phyloP scores from a whole-genome alignment of 2,797 vertebrate species.

The Smutsia temminckii region DNA sequence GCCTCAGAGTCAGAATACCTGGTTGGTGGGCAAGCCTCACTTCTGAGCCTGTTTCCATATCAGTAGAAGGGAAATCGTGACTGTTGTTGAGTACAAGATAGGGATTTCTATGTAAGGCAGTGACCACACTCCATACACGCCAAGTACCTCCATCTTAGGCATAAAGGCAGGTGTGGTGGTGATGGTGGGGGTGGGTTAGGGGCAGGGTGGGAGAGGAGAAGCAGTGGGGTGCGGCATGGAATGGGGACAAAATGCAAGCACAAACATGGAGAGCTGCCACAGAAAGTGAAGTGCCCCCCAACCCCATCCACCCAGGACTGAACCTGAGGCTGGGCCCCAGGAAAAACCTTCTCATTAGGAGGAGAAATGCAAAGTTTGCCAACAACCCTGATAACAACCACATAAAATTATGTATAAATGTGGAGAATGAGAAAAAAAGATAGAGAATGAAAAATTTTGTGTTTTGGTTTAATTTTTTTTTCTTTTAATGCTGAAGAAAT shows the following conservation, averaged over 20 bases:
- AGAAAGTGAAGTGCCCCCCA: not conserved
- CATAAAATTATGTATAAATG: not conserved
- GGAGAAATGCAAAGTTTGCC: not conserved
- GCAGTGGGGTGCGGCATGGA: not conserved
- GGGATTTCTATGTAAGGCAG: accelerated
- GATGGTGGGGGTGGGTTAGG: too few relatives aligned
- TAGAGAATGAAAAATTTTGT: not conserved
- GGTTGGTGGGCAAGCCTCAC: not conserved
- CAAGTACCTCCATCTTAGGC: not conserved
- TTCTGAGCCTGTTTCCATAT: not conserved
- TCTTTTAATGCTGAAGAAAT: not conserved
- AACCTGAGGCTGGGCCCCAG: not conserved
- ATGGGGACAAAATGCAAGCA: not conserved
- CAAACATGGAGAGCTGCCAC: not conserved
- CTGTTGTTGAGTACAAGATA: not conserved
- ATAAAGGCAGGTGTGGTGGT: not conserved
- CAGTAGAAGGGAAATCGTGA: not conserved
- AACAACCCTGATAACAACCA: not conserved
- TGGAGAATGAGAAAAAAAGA: not conserved
- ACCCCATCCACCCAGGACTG: not conserved
- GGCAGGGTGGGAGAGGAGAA: not conserved
- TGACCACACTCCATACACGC: not conserved
- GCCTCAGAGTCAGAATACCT: not conserved
- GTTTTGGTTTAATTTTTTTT: not conserved
- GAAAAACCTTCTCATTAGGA: not conserved